Conservation (phyloP, 2,113 vertebrate genomes). For the Notothenia coriiceps region DNA sequence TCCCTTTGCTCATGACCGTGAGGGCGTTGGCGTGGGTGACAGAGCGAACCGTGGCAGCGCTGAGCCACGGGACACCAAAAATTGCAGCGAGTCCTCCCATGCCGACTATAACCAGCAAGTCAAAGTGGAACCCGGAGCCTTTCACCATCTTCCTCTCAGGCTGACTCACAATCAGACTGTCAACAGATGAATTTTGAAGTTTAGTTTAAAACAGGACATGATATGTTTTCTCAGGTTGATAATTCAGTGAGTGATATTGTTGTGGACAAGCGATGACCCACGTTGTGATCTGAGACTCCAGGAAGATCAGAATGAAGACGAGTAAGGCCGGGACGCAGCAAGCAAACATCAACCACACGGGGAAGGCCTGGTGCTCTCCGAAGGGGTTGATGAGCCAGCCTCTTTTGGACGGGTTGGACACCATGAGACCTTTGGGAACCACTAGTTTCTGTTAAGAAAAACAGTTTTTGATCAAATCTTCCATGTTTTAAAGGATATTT, state of each 20-base stretch:
- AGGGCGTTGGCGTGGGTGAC: constrained; percentile 96
- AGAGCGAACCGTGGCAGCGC: constrained; percentile 93
- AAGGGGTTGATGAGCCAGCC: constrained; percentile 93
- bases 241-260: not conserved
- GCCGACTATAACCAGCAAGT: constrained; percentile 92
- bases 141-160: constrained; percentile 95
- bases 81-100: constrained; percentile 92
- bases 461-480: not conserved
- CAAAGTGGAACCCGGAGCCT: constrained; percentile 95
- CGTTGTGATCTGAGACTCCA: constrained; percentile 99
- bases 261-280: constrained; percentile 74
- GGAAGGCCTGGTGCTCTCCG: constrained; percentile 78
- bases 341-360: constrained; percentile 94
- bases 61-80: constrained; percentile 97
- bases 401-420: constrained; percentile 84
- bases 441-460: constrained; percentile 89
- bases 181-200: not conserved
- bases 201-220: not conserved
- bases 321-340: constrained; percentile 89
- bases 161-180: constrained; percentile 93
- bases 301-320: constrained; percentile 98
- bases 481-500: not conserved
- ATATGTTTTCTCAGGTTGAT: not conserved
- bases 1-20: constrained; percentile 91
- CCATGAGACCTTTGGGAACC: constrained; percentile 88